Evolutionary conservation across 2,888 invertebrate species (phyloP), one percentile per base, ranked within the genome.

Genomic region (Aromia moschata): DNA sequence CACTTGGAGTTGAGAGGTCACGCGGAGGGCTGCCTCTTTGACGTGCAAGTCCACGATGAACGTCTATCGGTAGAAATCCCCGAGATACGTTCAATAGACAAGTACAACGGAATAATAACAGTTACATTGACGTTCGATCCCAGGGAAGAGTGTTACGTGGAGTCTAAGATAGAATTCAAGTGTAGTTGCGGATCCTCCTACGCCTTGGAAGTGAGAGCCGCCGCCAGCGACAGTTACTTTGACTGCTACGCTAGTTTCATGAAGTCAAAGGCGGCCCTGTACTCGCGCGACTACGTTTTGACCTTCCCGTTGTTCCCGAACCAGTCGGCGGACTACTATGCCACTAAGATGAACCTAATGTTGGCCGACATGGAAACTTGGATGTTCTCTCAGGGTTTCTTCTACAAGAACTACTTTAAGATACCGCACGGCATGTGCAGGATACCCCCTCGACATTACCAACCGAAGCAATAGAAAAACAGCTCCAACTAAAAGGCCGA

Each of bases 301-400:
- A 67, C 63, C 4, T 75, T 69, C 60, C 79, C 79, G 0, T 63
- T 52, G 15, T 79, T 77, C 59, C 78, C 78, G 2, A 9, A 37
- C 0, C 57, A 60, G 0, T 17, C 58, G 7, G 56, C 70, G 15
- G 40, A 63, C 1, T 58, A 54, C 0, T 72, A 73, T 38, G 73
- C 70, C 2, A 51, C 58, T 4, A 67, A 76, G 37, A 71, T 80
- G 72, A 60, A 68, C 7, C 59, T 62, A 36, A 67, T 76, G 1
- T 17, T 74, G n/a, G 56, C 63, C 1, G 70, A 74, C 0, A 68
- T 79, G 0, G 83, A 83, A 65, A 68, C 75, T 31, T 83, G 83
- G 82, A 18, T 83, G 1, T 82, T 60, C 43, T 65, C 68, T 12
- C 78, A 79, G 73, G 73, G 75, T 1, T 79, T 76, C 49, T 73